Evolutionary conservation across 2,113 vertebrate species (phyloP).

Genomic region (Ochotona curzoniae): DNA sequence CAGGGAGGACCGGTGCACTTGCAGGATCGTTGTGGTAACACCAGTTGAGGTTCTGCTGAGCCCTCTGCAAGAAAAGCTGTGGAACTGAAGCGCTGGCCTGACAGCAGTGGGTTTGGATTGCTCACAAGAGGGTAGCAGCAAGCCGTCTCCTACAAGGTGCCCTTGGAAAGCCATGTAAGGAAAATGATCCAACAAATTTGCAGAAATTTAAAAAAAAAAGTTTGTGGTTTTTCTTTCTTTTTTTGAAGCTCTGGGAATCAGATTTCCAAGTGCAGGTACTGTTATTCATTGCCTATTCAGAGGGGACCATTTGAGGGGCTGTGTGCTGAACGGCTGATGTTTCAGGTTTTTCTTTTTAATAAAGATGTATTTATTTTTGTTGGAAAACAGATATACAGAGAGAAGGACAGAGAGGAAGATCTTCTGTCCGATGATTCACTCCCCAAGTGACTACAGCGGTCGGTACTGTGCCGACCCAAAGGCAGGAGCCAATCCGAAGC

Average conservation of each 20-base stretch:
- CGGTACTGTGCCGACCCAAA: too few species aligned
- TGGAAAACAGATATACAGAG: too few species aligned
- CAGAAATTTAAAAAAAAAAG: neutral
- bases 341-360: neutral
- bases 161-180: neutral
- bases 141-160: neutral
- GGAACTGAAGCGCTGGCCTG: neutral
- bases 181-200: neutral
- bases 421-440: too few species aligned
- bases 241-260: conserved; percentile 7
- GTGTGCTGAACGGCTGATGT: neutral
- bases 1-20: neutral
- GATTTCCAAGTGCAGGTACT: conserved; percentile 35
- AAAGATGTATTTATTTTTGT: too few species aligned
- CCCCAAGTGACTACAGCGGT: too few species aligned
- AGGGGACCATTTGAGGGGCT: conserved; percentile 1
- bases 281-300: neutral
- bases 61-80: neutral
- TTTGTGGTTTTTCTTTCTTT: neutral
- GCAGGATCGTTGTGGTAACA: neutral
- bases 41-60: neutral
- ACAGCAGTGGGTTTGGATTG: neutral
- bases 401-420: too few species aligned
- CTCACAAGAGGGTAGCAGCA: neutral
- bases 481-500: too few species aligned